Percentiles rank a stretch among this genome's conserved stretches.
These are phyloP conservation scores for Panulirus ornatus DNA, from an alignment of 1,140 invertebrate genomes.

Conservation along the genomic window DNA sequence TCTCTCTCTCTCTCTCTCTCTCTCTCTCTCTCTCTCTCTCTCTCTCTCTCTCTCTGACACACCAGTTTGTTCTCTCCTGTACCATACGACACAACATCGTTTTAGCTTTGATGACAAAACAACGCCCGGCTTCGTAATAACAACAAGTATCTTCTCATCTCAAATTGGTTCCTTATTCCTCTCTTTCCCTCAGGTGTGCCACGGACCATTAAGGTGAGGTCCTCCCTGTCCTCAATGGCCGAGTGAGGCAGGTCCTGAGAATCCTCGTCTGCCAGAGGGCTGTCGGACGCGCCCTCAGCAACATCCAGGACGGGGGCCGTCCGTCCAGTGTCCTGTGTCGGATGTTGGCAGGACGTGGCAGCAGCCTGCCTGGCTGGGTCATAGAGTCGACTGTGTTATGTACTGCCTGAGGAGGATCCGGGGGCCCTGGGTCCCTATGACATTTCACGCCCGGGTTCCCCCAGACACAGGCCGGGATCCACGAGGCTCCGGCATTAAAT, in stretches of 20 bases:
- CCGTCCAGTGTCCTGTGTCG: neutral
- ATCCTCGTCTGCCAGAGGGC: neutral
- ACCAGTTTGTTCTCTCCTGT: no score
- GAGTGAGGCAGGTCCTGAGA: neutral
- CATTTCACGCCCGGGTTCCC: slow-evolving; percentile 49
- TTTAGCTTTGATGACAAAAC: neutral
- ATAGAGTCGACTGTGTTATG: neutral
- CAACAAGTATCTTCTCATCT: neutral
- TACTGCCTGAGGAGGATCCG: neutral
- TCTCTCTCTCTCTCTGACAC: neutral
- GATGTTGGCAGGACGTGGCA: neutral
- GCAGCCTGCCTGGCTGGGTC: neutral
- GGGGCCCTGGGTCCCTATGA: neutral
- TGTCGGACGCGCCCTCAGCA: neutral
- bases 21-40: neutral
- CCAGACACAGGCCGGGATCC: neutral
- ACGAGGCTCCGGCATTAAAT: slow-evolving; percentile 50
- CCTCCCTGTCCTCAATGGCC: neutral
- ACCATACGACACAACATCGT: neutral
- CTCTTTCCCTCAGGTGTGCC: neutral
- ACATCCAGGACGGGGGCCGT: neutral
- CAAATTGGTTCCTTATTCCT: neutral
- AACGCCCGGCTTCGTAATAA: no score
- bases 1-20: neutral
- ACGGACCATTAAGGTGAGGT: no score